Conservation (phyloP, 2,113 vertebrate genomes). For the Pteruthius melanotis region DNA sequence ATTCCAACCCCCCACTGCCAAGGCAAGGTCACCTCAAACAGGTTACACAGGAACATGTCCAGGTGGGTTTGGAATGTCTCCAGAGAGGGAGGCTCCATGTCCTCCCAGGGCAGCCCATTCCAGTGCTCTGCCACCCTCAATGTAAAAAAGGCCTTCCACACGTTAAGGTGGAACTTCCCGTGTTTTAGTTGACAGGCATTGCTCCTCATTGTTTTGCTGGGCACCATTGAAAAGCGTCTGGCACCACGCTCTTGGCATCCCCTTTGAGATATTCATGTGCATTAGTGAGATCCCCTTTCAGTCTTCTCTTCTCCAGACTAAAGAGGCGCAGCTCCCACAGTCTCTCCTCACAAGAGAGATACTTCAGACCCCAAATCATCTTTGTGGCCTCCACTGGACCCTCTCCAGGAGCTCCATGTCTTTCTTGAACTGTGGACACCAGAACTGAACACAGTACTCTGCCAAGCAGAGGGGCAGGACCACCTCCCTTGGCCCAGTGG, state of each 20-base stretch:
- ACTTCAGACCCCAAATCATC: not conserved
- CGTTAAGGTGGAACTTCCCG: not conserved
- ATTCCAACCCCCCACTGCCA: not conserved
- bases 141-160: not conserved
- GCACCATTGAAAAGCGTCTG: not conserved
- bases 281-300: not conserved
- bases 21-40: not conserved
- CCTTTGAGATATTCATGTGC: not conserved
- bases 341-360: no score
- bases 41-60: not conserved
- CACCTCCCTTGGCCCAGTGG: not conserved
- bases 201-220: not conserved
- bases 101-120: not conserved
- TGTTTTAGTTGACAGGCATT: not conserved
- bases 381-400: not conserved
- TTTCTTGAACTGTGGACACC: not conserved
- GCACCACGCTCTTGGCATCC: not conserved
- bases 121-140: not conserved
- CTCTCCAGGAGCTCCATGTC: not conserved
- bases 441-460: not conserved
- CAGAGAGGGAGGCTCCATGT: not conserved
- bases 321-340: not conserved
- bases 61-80: not conserved
- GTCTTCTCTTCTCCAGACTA: not conserved
- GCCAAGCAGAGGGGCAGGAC: not conserved